Evolutionary conservation across 2,888 invertebrate genomes (phyloP).

Genomic region (Microplitis manilae): DNA sequence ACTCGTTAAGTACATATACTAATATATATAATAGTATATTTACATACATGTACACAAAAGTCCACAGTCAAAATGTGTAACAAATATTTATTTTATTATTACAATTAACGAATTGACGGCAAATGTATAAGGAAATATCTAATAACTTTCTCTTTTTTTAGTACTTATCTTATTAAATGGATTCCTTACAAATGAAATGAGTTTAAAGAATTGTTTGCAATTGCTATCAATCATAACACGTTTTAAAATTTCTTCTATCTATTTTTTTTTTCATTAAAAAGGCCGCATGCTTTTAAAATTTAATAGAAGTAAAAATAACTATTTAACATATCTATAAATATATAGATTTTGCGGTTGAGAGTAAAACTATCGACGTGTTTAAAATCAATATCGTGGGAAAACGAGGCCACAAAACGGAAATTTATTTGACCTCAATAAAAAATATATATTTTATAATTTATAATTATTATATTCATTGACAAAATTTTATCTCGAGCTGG

Average conservation of each 20-base stretch:
- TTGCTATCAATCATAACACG: not conserved
- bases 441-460: constrained; percentile 6
- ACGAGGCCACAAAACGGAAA: constrained; percentile 30
- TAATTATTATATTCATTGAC: not conserved
- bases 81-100: not conserved
- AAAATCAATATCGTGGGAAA: constrained; percentile 30
- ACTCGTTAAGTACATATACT: not conserved
- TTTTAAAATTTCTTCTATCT: not conserved
- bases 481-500: not conserved
- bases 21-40: too few relatives aligned
- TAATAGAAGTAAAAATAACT: not conserved
- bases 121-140: not conserved
- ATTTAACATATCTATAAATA: not conserved
- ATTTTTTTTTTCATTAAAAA: not conserved
- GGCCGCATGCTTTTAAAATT: not conserved
- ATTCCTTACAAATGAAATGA: not conserved
- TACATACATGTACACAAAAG: not conserved
- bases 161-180: not conserved
- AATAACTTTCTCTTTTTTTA: constrained; percentile 14
- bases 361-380: constrained; percentile 11
- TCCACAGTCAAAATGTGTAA: not conserved
- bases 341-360: constrained; percentile 15
- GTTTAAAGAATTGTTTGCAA: not conserved
- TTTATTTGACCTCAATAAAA: constrained; percentile 27
- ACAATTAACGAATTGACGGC: not conserved